A percentile compares a stretch with the other conserved stretches of the same genome.
Evolutionary conservation across 2,888 invertebrate genomes (phyloP).

Genomic region (Lithosia quadra): DNA sequence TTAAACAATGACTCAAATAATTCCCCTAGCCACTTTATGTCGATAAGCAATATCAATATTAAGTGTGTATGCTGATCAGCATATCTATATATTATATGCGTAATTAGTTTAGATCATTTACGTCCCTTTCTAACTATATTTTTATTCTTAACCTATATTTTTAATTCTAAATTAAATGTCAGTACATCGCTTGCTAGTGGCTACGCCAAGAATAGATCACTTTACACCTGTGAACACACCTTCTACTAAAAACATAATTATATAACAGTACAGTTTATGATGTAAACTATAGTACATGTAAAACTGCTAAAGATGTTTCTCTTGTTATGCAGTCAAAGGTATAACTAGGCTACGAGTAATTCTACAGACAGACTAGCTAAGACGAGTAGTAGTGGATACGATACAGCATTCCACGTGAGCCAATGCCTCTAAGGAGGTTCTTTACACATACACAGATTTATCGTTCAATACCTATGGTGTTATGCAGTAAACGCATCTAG

Average conservation of each 20-base stretch:
- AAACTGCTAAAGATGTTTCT: slow-evolving; percentile 49
- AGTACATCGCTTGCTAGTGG: slow-evolving; percentile 38
- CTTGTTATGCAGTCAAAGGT: slow-evolving; percentile 33
- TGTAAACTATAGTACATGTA: slow-evolving; percentile 28
- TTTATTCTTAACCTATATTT: slow-evolving; percentile 11
- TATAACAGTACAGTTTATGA: slow-evolving; percentile 24
- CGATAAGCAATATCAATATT: background rate
- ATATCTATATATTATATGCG: background rate
- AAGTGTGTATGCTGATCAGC: background rate
- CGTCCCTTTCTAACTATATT: background rate
- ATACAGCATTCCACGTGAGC: slow-evolving; percentile 14
- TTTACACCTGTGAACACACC: slow-evolving; percentile 46
- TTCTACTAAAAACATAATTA: slow-evolving; percentile 34
- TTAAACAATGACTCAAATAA: slow-evolving; percentile 33
- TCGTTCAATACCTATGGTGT: slow-evolving; percentile 29
- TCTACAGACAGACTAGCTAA: slow-evolving; percentile 14
- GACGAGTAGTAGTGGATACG: background rate
- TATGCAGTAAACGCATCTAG: slow-evolving; percentile 47
- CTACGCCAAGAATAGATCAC: slow-evolving; percentile 45
- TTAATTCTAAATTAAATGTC: slow-evolving; percentile 37
- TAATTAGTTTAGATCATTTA: background rate
- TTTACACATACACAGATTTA: slow-evolving; percentile 25
- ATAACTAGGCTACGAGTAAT: slow-evolving; percentile 16
- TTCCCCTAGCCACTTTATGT: slow-evolving; percentile 18
- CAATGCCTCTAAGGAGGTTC: slow-evolving; percentile 5